phyloP scores from a whole-genome alignment of 2,797 vertebrate genomes.

The Trichosurus vulpecula region DNA sequence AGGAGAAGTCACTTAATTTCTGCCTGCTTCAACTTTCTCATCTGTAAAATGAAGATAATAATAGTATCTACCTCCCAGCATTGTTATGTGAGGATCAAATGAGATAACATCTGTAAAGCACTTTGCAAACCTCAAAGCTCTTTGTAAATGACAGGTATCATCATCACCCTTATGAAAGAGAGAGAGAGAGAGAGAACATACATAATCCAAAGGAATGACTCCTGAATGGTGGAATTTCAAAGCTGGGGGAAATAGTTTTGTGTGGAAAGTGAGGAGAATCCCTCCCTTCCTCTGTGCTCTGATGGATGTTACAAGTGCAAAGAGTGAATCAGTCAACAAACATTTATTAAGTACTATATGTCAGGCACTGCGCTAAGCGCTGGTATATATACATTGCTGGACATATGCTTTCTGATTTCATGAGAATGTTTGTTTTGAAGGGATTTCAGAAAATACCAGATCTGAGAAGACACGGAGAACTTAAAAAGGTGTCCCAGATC shows the following conservation, averaged over 20 bases:
- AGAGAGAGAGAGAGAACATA: not conserved
- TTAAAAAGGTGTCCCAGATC: slow-evolving; percentile 79
- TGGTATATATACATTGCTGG: not conserved
- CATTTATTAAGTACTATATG: not conserved
- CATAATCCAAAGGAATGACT: not conserved
- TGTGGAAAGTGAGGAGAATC: not conserved
- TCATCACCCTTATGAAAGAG: not conserved
- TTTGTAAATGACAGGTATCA: not conserved
- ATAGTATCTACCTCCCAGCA: not conserved
- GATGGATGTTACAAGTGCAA: not conserved
- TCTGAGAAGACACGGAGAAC: slow-evolving; percentile 57
- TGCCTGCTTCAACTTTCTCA: not conserved
- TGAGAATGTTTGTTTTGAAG: slow-evolving; percentile 76
- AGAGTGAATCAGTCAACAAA: not conserved
- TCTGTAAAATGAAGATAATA: not conserved
- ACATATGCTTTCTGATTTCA: slow-evolving; percentile 78
- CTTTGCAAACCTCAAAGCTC: not conserved
- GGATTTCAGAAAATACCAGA: slow-evolving; percentile 76
- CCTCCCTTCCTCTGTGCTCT: not conserved
- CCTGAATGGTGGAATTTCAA: not conserved
- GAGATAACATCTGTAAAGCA: not conserved
- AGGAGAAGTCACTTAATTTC: not conserved
- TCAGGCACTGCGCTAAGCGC: not conserved
- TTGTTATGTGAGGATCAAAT: not conserved
- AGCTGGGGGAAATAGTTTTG: not conserved